Percentiles rank a stretch among this genome's conserved stretches.
phyloP scores from a whole-genome alignment of 2,797 vertebrate species.

The Rhinoraja longicauda region DNA sequence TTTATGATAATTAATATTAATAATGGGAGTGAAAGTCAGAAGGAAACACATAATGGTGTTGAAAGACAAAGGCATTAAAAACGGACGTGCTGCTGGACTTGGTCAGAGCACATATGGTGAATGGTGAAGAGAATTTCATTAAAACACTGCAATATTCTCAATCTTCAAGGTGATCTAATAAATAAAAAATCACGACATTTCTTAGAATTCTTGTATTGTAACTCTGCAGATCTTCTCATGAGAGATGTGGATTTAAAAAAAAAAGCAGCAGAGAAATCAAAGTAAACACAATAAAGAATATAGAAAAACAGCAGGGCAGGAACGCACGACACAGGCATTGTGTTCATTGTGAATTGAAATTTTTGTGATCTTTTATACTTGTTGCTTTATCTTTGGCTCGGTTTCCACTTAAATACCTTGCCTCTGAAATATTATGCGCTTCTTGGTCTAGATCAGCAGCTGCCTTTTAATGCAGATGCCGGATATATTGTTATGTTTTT shows the following conservation, averaged over 20 bases:
- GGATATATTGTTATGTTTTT: not conserved
- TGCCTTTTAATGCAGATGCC: not conserved
- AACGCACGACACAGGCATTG: too few species aligned
- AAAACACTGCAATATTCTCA: not conserved
- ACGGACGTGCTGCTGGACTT: not conserved
- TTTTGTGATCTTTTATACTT: not conserved
- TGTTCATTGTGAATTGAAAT: not conserved
- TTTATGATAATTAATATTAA: not conserved
- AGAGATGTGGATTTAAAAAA: not conserved
- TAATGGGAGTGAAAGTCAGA: not conserved
- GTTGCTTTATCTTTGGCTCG: not conserved
- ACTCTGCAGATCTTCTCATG: not conserved
- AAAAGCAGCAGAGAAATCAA: not conserved
- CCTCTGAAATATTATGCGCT: not conserved
- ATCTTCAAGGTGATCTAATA: not conserved
- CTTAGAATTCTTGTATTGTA: not conserved
- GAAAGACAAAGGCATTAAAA: not conserved
- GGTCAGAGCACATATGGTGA: not conserved
- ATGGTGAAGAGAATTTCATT: not conserved
- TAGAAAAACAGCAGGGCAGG: not conserved
- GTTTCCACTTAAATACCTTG: not conserved
- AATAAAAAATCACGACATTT: not conserved
- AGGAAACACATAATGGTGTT: not conserved
- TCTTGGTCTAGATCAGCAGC: not conserved
- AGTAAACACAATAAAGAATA: not conserved